Conservation (phyloP, 2,888 invertebrate genomes). For the Chorisops tibialis region DNA sequence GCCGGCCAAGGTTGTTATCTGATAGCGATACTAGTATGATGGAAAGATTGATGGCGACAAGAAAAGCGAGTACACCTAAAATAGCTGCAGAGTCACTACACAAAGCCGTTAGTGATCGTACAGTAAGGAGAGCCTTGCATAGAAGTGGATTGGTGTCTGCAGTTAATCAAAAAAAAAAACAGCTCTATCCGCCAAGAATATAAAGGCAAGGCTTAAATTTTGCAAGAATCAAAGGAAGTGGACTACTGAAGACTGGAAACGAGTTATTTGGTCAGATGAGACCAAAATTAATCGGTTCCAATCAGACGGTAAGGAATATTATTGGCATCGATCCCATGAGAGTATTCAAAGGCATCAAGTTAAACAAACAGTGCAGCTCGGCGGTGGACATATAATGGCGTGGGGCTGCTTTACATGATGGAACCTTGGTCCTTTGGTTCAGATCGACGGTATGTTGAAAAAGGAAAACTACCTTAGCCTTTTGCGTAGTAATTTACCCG, state of each 20-base stretch:
- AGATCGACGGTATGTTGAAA: not conserved
- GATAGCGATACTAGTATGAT: not conserved
- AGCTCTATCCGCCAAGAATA: constrained; percentile 24
- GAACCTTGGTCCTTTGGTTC: not conserved
- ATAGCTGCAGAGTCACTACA: constrained; percentile 1
- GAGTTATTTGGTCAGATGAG: constrained; percentile 28
- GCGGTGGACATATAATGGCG: constrained; percentile 8
- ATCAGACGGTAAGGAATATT: constrained; percentile 29
- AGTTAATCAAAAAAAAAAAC: constrained; percentile 26
- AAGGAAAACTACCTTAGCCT: too few relatives aligned
- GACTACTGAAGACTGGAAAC: constrained; percentile 27
- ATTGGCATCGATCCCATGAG: constrained; percentile 1
- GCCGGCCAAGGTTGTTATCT: not conserved
- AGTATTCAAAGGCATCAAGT: constrained; percentile 6
- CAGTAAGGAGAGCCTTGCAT: constrained; percentile 24
- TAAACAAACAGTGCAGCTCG: constrained; percentile 6
- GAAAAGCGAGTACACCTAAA: not conserved
- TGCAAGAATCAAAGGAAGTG: constrained; percentile 16
- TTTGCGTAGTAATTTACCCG: too few relatives aligned
- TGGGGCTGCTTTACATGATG: not conserved
- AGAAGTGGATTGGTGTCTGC: constrained; percentile 24
- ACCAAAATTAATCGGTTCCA: too few relatives aligned
- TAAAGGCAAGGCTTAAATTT: constrained; percentile 27
- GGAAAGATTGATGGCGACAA: constrained; percentile 2
- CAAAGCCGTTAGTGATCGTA: constrained; percentile 23